Evolutionary conservation across 1,140 invertebrate species (phyloP).

Genomic region (Halesus radiatus): DNA sequence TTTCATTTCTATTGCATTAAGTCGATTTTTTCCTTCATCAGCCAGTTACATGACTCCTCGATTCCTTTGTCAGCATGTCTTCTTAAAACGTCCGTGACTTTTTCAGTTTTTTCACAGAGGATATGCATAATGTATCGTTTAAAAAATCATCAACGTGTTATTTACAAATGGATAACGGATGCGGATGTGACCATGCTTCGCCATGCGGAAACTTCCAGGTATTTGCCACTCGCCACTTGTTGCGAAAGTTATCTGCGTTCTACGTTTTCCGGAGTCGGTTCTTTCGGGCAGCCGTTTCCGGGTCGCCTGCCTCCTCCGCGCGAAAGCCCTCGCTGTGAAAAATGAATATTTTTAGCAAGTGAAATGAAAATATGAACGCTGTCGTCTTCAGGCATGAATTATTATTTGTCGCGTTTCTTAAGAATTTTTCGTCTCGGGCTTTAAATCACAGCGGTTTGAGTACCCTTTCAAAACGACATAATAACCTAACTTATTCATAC

Average conservation of each 20-base stretch:
- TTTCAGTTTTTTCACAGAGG: no score
- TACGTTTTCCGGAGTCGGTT: not conserved
- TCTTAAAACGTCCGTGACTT: no score
- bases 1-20: no score
- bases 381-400: not conserved
- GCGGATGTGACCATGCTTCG: not conserved
- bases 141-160: not conserved
- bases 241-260: slow-evolving; percentile 5
- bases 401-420: no score
- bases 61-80: no score
- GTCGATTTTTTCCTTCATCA: no score
- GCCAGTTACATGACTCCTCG: no score
- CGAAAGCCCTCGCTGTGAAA: not conserved
- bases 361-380: slow-evolving; percentile 11
- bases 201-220: not conserved
- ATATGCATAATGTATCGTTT: no score
- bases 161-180: not conserved
- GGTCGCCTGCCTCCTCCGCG: not conserved
- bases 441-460: no score
- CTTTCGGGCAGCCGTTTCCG: not conserved
- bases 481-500: no score
- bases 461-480: no score
- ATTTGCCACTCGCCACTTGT: slow-evolving; percentile 8
- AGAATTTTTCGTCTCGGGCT: no score
- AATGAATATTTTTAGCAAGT: not conserved